Evolutionary conservation across 2,888 invertebrate species (phyloP), one percentile per base, ranked within the genome.

Genomic region (Chrysomela aeneicollis): DNA sequence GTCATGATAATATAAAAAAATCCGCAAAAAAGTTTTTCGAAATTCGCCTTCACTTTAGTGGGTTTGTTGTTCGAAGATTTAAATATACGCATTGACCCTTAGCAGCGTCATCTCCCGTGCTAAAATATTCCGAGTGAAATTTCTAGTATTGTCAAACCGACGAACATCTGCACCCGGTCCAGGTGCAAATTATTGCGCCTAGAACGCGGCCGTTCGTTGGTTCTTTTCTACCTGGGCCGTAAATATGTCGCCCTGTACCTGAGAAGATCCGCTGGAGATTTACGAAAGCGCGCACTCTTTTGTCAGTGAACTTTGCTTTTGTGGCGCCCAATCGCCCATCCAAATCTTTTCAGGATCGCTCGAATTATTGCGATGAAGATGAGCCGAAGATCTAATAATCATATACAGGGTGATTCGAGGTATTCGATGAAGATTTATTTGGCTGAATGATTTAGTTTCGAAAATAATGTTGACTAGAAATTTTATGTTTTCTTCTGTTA

Each of bases 131-230:
- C 42, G 15, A 35, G 35, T 6, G 35, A 35, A 35, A 35, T 35
- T 42, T 42, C 42, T 42, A 42, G 9, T 42, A 42, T 42, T 8
- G 15, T 12, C n/a, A 15, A 42, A 42, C 42, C 3, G 15, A 3
- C n/a, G 42, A 42, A 42, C 42, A 42, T 42, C 42, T 42, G 42
- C 42, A 15, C n/a, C 42, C n/a, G 42, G 42, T 4, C 42, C 42
- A 42, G 42, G 42, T 42, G 42, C 42, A 42, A 42, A 42, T 42
- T n/a, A 42, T 42, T n/a, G 15, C 42, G 12, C 15, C 15, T 2
- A n/a, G 10, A 15, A 15, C 42, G 42, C 4, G 9, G 42, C n/a
- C 42, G 42, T 12, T n/a, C n/a, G n/a, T n/a, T n/a, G n/a, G n/a
- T n/a, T n/a, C n/a, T n/a, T n/a, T 10, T 42, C 6, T 42, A 42